phyloP scores from a whole-genome alignment of 2,113 vertebrate species.

The Cyrtonyx montezumae region DNA sequence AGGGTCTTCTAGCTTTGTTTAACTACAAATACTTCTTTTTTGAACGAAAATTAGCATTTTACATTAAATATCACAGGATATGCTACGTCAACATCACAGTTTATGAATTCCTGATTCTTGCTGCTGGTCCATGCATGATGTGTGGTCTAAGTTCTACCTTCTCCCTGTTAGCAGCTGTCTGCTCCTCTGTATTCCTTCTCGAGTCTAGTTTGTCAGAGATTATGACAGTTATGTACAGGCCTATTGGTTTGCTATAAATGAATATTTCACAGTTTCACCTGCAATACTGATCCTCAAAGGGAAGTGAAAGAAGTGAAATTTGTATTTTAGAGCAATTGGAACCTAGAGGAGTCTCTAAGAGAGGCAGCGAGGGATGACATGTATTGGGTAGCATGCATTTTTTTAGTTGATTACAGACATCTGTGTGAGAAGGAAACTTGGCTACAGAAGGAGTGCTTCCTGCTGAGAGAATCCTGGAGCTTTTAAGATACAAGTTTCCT shows the following conservation, averaged over 20 bases:
- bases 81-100: background rate
- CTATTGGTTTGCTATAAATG: background rate
- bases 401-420: background rate
- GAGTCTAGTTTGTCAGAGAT: background rate
- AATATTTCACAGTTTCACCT: background rate
- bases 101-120: background rate
- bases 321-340: background rate
- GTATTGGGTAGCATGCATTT: background rate
- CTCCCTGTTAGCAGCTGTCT: background rate
- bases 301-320: background rate
- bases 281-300: background rate
- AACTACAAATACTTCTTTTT: background rate
- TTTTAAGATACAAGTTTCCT: background rate
- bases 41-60: background rate
- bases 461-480: background rate
- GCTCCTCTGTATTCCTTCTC: background rate
- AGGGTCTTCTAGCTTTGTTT: background rate
- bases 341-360: background rate
- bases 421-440: background rate
- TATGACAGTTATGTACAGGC: background rate
- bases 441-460: accelerated
- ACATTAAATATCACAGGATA: background rate
- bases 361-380: background rate
- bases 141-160: background rate
- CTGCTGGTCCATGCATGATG: accelerated